phyloP scores from a whole-genome alignment of 2,888 invertebrate genomes.

The Leptopterna dolabrata region DNA sequence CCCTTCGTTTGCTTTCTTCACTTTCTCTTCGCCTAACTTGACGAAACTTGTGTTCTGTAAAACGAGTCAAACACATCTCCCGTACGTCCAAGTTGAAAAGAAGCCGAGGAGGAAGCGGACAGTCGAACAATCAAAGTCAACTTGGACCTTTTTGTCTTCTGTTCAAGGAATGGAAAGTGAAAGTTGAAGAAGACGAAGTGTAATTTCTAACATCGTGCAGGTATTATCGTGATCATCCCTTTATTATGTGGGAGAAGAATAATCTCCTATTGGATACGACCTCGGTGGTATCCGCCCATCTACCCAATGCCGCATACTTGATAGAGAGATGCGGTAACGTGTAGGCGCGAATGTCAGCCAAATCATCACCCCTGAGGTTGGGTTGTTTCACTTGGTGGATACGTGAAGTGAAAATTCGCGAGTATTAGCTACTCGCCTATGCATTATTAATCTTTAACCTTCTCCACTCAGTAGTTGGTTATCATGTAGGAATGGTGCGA shows the following conservation, averaged over 20 bases:
- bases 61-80: neutral
- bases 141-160: neutral
- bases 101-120: neutral
- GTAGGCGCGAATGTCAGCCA: neutral
- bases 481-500: neutral
- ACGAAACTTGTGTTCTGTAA: neutral
- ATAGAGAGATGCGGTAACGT: neutral
- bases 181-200: neutral
- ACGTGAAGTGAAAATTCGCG: neutral
- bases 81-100: neutral
- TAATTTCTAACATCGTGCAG: neutral
- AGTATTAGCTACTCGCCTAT: neutral
- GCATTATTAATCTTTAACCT: too few relatives aligned
- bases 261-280: neutral
- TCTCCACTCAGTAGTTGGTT: neutral
- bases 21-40: neutral
- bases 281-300: neutral
- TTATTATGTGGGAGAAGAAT: neutral
- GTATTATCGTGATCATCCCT: slow-evolving; percentile 2
- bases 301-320: neutral
- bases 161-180: neutral
- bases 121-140: neutral
- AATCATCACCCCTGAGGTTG: neutral
- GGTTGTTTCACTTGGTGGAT: too few relatives aligned
- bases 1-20: neutral